Conservation (phyloP, 2,113 vertebrate genomes). For the Burhinus oedicnemus region DNA sequence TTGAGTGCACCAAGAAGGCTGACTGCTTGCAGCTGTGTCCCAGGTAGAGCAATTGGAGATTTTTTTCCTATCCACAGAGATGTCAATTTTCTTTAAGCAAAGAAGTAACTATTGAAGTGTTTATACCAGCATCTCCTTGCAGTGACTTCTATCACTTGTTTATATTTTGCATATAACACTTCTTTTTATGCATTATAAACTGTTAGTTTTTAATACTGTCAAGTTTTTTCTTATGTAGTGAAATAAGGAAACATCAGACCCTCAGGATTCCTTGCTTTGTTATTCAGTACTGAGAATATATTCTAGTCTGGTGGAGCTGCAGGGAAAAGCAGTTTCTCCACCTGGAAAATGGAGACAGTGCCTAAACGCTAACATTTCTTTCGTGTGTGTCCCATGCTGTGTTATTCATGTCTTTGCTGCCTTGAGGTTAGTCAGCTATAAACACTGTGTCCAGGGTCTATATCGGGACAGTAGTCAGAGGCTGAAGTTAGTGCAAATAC, state of each 20-base stretch:
- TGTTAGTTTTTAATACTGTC: neutral
- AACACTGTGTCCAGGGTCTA: rapidly evolving
- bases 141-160: neutral
- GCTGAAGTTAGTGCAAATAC: neutral
- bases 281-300: neutral
- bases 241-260: neutral
- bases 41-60: neutral
- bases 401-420: neutral
- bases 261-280: neutral
- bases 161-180: neutral
- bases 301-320: neutral
- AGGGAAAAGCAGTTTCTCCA: neutral
- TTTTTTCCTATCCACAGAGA: neutral
- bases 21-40: neutral
- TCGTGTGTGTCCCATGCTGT: neutral
- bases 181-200: neutral
- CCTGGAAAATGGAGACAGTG: neutral
- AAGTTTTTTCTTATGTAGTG: neutral
- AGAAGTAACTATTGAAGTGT: neutral
- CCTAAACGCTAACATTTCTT: neutral
- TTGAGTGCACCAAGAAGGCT: neutral
- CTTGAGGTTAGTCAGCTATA: neutral
- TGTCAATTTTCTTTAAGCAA: neutral
- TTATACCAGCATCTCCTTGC: neutral
- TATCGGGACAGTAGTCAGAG: neutral